Evolutionary conservation across 2,113 vertebrate species (phyloP).

Genomic region (Tenrec ecaudatus): DNA sequence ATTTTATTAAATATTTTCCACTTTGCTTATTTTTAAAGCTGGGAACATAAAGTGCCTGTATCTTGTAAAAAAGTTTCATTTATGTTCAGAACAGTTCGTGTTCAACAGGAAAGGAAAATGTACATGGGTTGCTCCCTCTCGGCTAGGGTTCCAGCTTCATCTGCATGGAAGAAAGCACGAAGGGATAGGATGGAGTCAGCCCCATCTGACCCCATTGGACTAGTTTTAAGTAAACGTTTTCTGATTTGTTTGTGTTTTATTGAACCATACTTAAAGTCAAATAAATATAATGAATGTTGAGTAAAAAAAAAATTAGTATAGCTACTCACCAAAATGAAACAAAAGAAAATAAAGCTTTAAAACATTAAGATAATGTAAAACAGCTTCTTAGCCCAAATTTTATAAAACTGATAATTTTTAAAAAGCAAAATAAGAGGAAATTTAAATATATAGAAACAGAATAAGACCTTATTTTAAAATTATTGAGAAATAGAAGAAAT

Average conservation of each 20-base stretch:
- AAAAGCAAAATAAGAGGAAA: too few species aligned
- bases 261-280: constrained; percentile 80
- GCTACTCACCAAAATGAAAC: too few species aligned
- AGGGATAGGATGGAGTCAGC: constrained; percentile 10
- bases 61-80: constrained; percentile 75
- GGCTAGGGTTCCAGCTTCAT: constrained; percentile 18
- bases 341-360: too few species aligned
- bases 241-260: constrained; percentile 75
- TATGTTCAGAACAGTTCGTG: constrained; percentile 41
- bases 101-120: constrained; percentile 50
- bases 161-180: neutral
- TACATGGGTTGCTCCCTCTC: constrained; percentile 39
- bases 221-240: constrained; percentile 72
- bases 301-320: too few species aligned
- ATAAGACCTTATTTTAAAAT: too few species aligned
- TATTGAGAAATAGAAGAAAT: too few species aligned
- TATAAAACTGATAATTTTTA: too few species aligned
- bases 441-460: too few species aligned
- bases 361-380: too few species aligned
- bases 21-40: constrained; percentile 80
- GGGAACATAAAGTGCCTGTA: constrained; percentile 85
- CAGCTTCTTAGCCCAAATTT: too few species aligned
- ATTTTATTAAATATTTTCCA: constrained; percentile 77
- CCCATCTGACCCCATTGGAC: constrained; percentile 32
- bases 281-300: constrained; percentile 78